Conservation (phyloP, 2,113 vertebrate species). For the Todiramphus chloris region DNA sequence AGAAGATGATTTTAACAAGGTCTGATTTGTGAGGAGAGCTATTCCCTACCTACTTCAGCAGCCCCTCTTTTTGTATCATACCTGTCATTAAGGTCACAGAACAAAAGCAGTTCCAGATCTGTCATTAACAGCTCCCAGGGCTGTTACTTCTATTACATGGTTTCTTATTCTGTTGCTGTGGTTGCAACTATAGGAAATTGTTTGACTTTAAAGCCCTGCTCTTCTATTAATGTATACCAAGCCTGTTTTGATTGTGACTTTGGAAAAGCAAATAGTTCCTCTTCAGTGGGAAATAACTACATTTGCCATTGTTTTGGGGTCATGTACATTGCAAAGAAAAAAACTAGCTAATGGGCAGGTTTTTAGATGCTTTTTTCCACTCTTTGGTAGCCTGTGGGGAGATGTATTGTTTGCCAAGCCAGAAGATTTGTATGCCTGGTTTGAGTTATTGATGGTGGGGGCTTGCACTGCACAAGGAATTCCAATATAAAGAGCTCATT, state of each 20-base stretch:
- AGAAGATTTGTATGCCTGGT: neutral
- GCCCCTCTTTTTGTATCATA: neutral
- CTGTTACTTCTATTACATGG: neutral
- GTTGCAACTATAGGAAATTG: neutral
- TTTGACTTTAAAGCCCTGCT: neutral
- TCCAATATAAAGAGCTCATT: constrained; percentile 8
- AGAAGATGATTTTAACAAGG: neutral
- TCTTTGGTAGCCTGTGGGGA: neutral
- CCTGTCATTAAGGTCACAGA: neutral
- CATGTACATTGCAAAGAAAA: neutral
- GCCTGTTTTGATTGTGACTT: neutral
- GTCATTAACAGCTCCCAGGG: neutral
- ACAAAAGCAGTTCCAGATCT: neutral
- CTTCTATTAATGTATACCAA: neutral
- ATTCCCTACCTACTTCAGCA: neutral
- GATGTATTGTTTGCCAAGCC: neutral
- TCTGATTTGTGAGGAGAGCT: neutral
- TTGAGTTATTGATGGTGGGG: neutral
- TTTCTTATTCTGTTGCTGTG: neutral
- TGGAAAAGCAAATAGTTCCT: neutral
- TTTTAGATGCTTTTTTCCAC: neutral
- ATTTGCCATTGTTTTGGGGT: neutral
- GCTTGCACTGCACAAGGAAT: neutral
- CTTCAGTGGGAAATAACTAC: neutral
- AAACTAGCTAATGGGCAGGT: neutral